Percentiles rank a stretch among this genome's conserved stretches.
phyloP scores from a whole-genome alignment of 1,140 invertebrate species.

The Phenacoccus solenopsis region DNA sequence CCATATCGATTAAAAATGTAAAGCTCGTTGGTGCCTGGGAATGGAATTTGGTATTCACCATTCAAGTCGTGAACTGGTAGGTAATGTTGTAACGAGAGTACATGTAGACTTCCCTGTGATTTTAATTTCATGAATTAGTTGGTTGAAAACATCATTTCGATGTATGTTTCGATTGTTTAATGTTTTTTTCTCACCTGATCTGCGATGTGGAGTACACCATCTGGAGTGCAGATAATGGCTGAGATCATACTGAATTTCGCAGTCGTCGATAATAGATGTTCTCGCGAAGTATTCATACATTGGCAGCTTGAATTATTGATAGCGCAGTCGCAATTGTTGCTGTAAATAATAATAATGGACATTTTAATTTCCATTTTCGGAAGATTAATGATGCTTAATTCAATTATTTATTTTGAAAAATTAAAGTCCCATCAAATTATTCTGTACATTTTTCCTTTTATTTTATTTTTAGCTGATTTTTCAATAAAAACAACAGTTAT shows the following conservation, averaged over 20 bases:
- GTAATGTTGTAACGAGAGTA: constrained; percentile 79
- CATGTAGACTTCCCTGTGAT: constrained; percentile 57
- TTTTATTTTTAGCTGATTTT: too few species aligned
- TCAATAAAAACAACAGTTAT: too few species aligned
- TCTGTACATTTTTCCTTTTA: too few species aligned
- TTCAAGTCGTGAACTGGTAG: constrained; percentile 76
- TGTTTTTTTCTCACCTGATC: constrained; percentile 57
- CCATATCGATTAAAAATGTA: constrained; percentile 92
- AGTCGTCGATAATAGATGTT: constrained; percentile 63
- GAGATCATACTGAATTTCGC: constrained; percentile 83
- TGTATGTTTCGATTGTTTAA: too few species aligned
- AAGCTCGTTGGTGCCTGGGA: constrained; percentile 77
- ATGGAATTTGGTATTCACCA: constrained; percentile 85
- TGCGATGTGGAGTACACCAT: constrained; percentile 83
- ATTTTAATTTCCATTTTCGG: neutral
- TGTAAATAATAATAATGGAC: constrained; percentile 21
- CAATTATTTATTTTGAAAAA: neutral
- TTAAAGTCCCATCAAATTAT: too few species aligned
- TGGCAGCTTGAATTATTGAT: constrained; percentile 31
- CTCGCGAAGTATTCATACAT: constrained; percentile 24
- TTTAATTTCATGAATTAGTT: too few species aligned
- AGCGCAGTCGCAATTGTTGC: constrained; percentile 28
- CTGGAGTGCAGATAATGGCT: constrained; percentile 81
- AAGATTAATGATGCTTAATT: neutral
- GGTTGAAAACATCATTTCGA: too few species aligned